These are phyloP conservation scores for Loriculus beryllinus DNA, from an alignment of 2,797 vertebrate species.

Conservation along the genomic window DNA sequence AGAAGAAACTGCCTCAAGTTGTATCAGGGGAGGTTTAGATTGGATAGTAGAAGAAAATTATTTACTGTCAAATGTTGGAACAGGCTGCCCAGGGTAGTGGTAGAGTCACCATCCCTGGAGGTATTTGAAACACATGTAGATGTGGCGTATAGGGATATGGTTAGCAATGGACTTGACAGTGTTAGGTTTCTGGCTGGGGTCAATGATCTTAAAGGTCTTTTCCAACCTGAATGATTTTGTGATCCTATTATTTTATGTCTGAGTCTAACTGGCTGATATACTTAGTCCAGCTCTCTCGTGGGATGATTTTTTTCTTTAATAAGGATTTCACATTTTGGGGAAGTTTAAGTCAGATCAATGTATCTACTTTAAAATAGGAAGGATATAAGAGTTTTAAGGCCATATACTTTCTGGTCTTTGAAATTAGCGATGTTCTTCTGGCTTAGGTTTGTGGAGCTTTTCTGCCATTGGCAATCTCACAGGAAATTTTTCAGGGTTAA, in stretches of 20 bases:
- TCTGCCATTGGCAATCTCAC: background rate
- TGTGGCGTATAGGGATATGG: background rate
- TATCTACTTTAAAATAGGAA: background rate
- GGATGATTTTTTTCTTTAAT: background rate
- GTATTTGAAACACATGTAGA: background rate
- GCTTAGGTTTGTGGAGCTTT: background rate
- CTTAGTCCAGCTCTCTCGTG: background rate
- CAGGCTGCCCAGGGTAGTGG: rapidly evolving
- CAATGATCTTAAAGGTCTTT: background rate
- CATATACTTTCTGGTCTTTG: background rate
- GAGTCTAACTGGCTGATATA: background rate
- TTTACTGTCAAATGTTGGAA: rapidly evolving
- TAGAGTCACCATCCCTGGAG: background rate
- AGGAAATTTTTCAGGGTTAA: background rate
- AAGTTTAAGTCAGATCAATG: background rate
- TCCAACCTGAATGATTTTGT: background rate
- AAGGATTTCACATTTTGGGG: background rate
- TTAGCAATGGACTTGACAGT: background rate
- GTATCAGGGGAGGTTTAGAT: rapidly evolving
- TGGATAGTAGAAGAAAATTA: background rate
- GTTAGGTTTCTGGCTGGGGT: background rate
- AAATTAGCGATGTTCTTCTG: background rate
- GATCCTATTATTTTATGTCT: background rate
- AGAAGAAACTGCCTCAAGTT: background rate
- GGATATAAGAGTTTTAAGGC: background rate